Evolutionary conservation across 2,113 vertebrate species (phyloP).

Genomic region (Dipodomys ordii): DNA sequence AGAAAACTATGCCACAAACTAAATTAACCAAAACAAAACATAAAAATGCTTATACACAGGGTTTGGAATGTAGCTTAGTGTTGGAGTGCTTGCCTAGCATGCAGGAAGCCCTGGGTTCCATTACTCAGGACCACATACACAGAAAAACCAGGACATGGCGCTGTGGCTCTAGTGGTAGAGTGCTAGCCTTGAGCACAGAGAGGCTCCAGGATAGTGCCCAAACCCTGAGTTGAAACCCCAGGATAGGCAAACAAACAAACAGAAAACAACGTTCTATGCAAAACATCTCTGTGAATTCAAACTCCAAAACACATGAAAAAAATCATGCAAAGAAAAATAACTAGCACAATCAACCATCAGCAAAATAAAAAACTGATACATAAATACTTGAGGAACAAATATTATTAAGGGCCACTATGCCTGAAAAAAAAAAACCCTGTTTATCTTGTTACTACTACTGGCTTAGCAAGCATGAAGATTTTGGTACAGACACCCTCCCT

Average conservation of each 20-base stretch:
- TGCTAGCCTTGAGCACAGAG: too few species aligned
- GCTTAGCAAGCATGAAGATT: not conserved
- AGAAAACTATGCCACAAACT: not conserved
- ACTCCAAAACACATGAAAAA: not conserved
- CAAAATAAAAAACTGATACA: not conserved
- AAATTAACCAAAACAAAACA: not conserved
- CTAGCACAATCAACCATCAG: not conserved
- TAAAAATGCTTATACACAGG: not conserved
- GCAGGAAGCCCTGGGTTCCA: too few species aligned
- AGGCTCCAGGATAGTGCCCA: too few species aligned
- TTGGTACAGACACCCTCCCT: too few species aligned
- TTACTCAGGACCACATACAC: too few species aligned
- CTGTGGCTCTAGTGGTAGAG: too few species aligned
- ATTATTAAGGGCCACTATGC: not conserved
- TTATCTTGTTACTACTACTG: not conserved
- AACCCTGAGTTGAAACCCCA: too few species aligned
- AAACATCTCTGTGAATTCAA: not conserved
- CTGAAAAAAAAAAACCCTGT: not conserved
- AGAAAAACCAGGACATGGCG: too few species aligned
- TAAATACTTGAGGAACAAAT: not conserved
- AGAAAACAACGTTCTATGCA: not conserved
- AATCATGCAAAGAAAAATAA: not conserved
- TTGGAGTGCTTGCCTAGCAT: too few species aligned
- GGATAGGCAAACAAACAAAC: too few species aligned
- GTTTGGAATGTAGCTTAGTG: too few species aligned